Base-by-base conservation (phyloP, 2,888 invertebrate species). In the Caenorhabditis angaria region DNA sequence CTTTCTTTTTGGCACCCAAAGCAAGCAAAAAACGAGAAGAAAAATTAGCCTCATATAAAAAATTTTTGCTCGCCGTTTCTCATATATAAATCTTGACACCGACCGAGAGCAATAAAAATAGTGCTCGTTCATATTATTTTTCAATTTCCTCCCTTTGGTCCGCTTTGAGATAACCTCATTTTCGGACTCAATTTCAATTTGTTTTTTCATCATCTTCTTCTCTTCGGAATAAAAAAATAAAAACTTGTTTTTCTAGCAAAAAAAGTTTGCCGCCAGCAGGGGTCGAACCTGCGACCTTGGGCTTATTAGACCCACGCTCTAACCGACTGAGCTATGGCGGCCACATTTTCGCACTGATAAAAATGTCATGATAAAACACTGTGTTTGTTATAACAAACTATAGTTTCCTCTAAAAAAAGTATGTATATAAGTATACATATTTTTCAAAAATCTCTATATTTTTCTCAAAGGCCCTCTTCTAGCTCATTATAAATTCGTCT, bases 241-340 rank as follows among this genome's bases (percentile, higher is more conserved):
- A 41, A 41, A 41, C 14, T 41, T 41, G 18, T 41, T n/a, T n/a
- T n/a, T n/a, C n/a, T n/a, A n/a, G n/a, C n/a, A n/a, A 80, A 82
- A 81, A 74, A 60, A 29, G 70, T 81, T 82, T 85, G 85, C 83
- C 83, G 81, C 80, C 80, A 81, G 80, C 80, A 84, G 85, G 82
- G 83, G 82, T 85, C 83, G 84, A 84, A 84, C 82, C 83, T 82
- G 81, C 78, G 83, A 83, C 84, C 84, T 83, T 84, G 82, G 83
- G 84, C 84, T 84, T 84, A 83, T 84, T 81, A 82, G 83, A 83
- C 83, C 83, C 80, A 83, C 83, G 83, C 83, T 83, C 83, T 83
- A 83, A 83, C 83, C 83, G 82, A 83, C 83, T 83, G 83, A 83
- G 83, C 83, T 83, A 83, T 82, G 78, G 65, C 65, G 70, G 70